Evolutionary conservation across 2,888 invertebrate species (phyloP), one percentile per base, ranked within the genome.

Genomic region (Baronia brevicornis): DNA sequence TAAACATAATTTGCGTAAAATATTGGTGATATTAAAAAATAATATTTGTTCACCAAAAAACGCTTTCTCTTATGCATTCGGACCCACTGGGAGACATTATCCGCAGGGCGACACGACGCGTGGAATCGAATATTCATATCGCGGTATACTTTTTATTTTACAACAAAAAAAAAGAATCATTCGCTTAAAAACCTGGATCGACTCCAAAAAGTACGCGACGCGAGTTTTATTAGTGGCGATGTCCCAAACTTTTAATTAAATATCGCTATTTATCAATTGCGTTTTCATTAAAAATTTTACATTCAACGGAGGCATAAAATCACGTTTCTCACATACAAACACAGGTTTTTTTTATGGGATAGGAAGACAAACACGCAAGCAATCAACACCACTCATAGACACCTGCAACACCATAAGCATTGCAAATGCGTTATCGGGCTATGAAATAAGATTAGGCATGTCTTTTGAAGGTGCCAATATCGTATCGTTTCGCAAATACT

Each of bases 91-190:
- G 25, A 35, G 39, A 44, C 43, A 38, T 63, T 57, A 64, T 63
- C 61, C 62, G 58, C 59, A 51, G 68, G 60, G 60, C 60, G 66
- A 65, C 65, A 66, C 55, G 61, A 62, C 56, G 64, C 67, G 66
- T 68, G 69, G 56, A 59, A 64, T 62, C 70, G 67, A 75, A 79
- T 71, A 78, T 73, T 74, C 73, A 72, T 74, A 71, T 66, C 60
- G 51, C 47, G 53, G 51, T 61, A 63, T 60, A 54, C 53, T 53
- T 44, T 44, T 43, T 48, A 56, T 51, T n/a, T n/a, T n/a, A n/a
- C n/a, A n/a, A n/a, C n/a, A n/a, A n/a, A n/a, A 55, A 58, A 50
- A 54, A 54, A 55, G 48, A 48, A 56, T 52, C 59, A 44, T 56
- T 62, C 65, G 63, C 68, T 71, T 63, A 68, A 68, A 60, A 70